Conservation (phyloP, 2,797 vertebrate genomes). For the Benthosema pterotum region DNA sequence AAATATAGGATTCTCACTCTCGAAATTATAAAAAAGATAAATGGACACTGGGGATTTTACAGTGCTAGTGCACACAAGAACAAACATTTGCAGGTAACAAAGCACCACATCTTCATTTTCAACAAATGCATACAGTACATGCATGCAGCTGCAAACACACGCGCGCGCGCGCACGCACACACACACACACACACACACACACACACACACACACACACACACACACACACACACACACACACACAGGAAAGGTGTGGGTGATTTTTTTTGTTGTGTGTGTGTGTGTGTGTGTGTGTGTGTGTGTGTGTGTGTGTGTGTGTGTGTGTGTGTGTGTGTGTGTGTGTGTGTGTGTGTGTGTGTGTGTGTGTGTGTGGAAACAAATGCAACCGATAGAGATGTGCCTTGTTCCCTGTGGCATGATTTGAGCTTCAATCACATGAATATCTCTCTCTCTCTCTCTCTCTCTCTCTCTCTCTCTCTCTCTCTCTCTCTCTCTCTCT, state of each 20-base stretch:
- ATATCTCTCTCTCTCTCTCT: conserved; percentile 2
- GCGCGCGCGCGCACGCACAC: not conserved
- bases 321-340: conserved; percentile 15
- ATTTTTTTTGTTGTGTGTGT: conserved; percentile 10
- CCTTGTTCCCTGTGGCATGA: conserved; percentile 11
- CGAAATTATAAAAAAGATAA: too few species aligned
- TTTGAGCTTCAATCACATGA: conserved; percentile 28
- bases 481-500: not conserved
- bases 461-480: not conserved
- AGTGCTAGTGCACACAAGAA: too few species aligned
- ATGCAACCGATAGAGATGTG: conserved; percentile 4
- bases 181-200: too few species aligned
- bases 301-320: not conserved
- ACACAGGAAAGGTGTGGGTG: not conserved
- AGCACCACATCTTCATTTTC: not conserved
- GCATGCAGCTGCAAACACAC: conserved; percentile 5
- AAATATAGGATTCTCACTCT: too few species aligned
- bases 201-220: too few species aligned
- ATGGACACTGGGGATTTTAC: too few species aligned
- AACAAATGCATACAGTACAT: too few species aligned
- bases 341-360: conserved; percentile 13
- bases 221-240: too few species aligned
- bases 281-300: not conserved
- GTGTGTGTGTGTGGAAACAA: conserved; percentile 8
- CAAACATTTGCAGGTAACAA: too few species aligned